Percentiles rank a stretch among this genome's conserved stretches.
phyloP scores from a whole-genome alignment of 2,797 vertebrate species.

The Discoglossus pictus region DNA sequence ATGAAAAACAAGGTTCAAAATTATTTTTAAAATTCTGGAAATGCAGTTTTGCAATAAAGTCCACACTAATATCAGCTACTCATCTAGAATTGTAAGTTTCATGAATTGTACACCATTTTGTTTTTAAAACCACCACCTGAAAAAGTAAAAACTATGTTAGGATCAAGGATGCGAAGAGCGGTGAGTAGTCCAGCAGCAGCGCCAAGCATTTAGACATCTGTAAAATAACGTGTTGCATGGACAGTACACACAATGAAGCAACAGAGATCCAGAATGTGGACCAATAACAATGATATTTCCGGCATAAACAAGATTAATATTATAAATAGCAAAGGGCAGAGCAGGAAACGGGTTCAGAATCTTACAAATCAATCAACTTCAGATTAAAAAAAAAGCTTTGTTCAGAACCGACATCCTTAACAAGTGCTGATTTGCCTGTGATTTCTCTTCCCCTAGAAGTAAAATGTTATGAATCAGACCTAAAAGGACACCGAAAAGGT shows the following conservation, averaged over 20 bases:
- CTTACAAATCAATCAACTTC: no score
- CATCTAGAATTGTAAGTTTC: slow-evolving; percentile 50
- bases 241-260: slow-evolving; percentile 56
- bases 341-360: no score
- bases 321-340: slow-evolving; percentile 51
- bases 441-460: slow-evolving; percentile 57
- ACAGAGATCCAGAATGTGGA: neutral
- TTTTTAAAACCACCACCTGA: slow-evolving; percentile 59
- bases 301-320: no score
- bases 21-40: no score
- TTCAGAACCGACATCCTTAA: no score
- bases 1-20: no score
- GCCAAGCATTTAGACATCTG: slow-evolving; percentile 68
- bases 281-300: slow-evolving; percentile 37
- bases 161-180: no score
- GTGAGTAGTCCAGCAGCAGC: no score
- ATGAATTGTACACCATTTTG: neutral
- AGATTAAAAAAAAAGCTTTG: no score
- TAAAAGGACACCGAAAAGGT: slow-evolving; percentile 51
- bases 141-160: slow-evolving; percentile 51
- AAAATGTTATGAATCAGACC: slow-evolving; percentile 58
- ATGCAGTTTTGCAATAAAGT: no score
- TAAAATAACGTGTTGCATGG: slow-evolving; percentile 68
- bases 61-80: no score
- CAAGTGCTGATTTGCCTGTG: slow-evolving; percentile 20